Conservation (phyloP, 2,888 invertebrate genomes). For the Bellardia bayeri region DNA sequence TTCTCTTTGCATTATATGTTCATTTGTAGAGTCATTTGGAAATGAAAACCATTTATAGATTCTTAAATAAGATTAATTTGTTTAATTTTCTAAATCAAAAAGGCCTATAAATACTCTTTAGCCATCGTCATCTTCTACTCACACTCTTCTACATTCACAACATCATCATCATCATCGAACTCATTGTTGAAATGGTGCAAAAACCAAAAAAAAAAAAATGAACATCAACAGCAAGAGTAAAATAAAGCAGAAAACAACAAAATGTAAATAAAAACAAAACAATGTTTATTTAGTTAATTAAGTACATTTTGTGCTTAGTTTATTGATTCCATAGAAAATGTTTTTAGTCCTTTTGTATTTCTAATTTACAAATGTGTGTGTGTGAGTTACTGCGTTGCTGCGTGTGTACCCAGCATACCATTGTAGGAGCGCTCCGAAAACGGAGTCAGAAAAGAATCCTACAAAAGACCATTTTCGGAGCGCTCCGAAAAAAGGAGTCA, state of each 20-base stretch:
- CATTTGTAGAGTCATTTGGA: conserved; percentile 15
- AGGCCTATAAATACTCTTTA: conserved; percentile 52
- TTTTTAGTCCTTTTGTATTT: background rate
- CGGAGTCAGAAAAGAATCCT: too few species aligned
- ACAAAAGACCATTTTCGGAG: too few species aligned
- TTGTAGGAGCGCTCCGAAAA: too few species aligned
- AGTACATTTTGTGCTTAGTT: conserved; percentile 51
- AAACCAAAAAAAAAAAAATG: background rate
- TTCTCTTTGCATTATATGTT: background rate
- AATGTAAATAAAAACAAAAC: conserved; percentile 16
- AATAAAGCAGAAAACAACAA: background rate
- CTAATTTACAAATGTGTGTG: background rate
- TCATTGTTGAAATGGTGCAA: background rate
- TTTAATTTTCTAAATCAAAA: conserved; percentile 55
- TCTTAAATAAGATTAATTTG: conserved; percentile 61
- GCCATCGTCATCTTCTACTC: background rate
- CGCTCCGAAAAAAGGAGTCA: too few species aligned
- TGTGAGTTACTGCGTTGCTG: background rate
- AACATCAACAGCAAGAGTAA: background rate
- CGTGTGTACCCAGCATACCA: background rate
- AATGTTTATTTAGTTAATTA: conserved; percentile 66
- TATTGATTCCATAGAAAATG: conserved; percentile 53
- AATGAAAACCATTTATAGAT: conserved; percentile 38
- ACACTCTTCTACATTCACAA: background rate
- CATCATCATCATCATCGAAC: conserved; percentile 1